phyloP scores from a whole-genome alignment of 2,797 vertebrate species.

The Girardinus metallicus region DNA sequence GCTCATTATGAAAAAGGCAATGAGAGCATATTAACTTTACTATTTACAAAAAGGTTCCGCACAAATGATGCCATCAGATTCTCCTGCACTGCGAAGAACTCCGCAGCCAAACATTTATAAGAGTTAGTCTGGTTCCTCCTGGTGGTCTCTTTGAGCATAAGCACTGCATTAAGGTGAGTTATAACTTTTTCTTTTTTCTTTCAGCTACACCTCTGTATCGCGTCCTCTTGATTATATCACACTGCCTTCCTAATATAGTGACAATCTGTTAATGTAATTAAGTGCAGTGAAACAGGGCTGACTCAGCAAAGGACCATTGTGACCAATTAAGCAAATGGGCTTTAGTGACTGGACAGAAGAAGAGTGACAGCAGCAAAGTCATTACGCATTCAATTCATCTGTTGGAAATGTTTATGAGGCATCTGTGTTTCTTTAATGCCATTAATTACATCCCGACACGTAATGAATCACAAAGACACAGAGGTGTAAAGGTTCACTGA shows the following conservation, averaged over 20 bases:
- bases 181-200: slow-evolving; percentile 19
- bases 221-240: slow-evolving; percentile 56
- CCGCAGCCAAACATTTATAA: neutral
- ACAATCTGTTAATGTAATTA: slow-evolving; percentile 71
- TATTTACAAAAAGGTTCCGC: neutral
- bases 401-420: slow-evolving; percentile 42
- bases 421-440: slow-evolving; percentile 28
- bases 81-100: neutral
- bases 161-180: slow-evolving; percentile 18
- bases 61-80: neutral
- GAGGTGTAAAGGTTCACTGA: slow-evolving; percentile 62
- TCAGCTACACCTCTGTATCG: slow-evolving; percentile 42
- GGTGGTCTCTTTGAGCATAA: slow-evolving; percentile 45
- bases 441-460: slow-evolving; percentile 28
- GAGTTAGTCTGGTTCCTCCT: slow-evolving; percentile 50
- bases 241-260: slow-evolving; percentile 53
- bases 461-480: slow-evolving; percentile 60
- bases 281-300: slow-evolving; percentile 61
- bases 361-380: slow-evolving; percentile 24
- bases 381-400: slow-evolving; percentile 52
- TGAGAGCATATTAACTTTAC: neutral
- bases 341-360: slow-evolving; percentile 33
- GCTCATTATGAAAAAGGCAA: neutral
- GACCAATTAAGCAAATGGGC: slow-evolving; percentile 76
- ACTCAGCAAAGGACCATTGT: slow-evolving; percentile 64